Evolutionary conservation across 2,113 vertebrate species (phyloP).

Genomic region (Misgurnus mizolepis): DNA sequence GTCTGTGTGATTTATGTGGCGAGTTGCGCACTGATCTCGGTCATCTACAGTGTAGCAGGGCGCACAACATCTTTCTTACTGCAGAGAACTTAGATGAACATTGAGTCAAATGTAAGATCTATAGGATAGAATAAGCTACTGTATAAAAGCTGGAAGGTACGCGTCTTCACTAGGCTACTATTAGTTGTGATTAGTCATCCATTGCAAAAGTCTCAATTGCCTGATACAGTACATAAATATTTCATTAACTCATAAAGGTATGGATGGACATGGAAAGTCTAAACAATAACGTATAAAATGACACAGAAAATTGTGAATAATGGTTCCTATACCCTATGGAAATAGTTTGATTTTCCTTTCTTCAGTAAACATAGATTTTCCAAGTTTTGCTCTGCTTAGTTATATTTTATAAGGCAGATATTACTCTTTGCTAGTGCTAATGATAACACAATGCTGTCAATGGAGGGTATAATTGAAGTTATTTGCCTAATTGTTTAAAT

Average conservation of each 20-base stretch:
- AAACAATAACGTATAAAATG: neutral
- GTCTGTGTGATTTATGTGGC: neutral
- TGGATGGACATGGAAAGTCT: neutral
- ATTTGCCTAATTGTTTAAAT: no score
- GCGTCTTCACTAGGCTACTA: slow-evolving; percentile 11
- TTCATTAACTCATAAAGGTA: no score
- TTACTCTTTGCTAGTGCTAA: no score
- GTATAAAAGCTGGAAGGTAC: slow-evolving; percentile 13
- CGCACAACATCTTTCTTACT: slow-evolving; percentile 17
- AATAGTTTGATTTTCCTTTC: no score
- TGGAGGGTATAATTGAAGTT: no score
- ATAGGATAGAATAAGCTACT: no score
- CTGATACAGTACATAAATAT: no score
- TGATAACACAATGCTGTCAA: no score
- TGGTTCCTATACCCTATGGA: no score
- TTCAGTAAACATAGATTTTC: no score
- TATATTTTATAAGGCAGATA: no score
- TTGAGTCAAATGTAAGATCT: neutral
- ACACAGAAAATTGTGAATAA: neutral
- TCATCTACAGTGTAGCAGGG: slow-evolving; percentile 49
- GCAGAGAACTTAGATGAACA: neutral
- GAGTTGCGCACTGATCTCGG: slow-evolving; percentile 61
- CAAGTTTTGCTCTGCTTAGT: no score
- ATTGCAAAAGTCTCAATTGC: neutral
- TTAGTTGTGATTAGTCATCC: slow-evolving; percentile 26